Evolutionary conservation across 2,888 invertebrate genomes (phyloP).

Genomic region (Caenorhabditis sp.): DNA sequence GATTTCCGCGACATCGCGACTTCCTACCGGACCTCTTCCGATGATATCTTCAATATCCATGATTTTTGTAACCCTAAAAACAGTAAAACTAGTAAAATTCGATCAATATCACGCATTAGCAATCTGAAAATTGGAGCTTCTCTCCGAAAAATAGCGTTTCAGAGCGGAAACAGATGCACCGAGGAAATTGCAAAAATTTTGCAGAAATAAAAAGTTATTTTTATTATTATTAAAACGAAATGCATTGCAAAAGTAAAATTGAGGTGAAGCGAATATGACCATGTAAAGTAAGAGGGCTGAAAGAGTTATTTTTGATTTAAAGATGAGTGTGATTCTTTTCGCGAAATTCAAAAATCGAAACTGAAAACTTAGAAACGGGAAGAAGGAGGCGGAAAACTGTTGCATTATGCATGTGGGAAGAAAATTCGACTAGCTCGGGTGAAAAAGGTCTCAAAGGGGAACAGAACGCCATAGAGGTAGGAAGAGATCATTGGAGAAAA

Average conservation of each 20-base stretch:
- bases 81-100: no score
- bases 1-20: slow-evolving; percentile 62
- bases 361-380: neutral
- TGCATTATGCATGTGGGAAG: slow-evolving; percentile 4
- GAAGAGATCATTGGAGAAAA: slow-evolving; percentile 42
- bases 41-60: slow-evolving; percentile 74
- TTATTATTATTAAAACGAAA: slow-evolving; percentile 20
- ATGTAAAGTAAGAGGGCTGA: slow-evolving; percentile 25
- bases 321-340: slow-evolving; percentile 2
- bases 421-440: slow-evolving; percentile 43
- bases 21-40: slow-evolving; percentile 41
- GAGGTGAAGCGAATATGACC: slow-evolving; percentile 50
- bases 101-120: no score
- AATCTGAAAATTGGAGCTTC: neutral
- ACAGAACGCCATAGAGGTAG: slow-evolving; percentile 54
- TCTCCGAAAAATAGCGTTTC: slow-evolving; percentile 14
- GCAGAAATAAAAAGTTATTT: neutral
- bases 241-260: slow-evolving; percentile 10
- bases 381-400: slow-evolving; percentile 7
- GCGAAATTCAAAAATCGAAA: neutral
- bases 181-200: neutral
- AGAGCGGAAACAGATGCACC: slow-evolving; percentile 28
- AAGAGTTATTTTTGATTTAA: slow-evolving; percentile 20
- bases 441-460: slow-evolving; percentile 28
- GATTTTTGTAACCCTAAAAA: slow-evolving; percentile 37